Evolutionary conservation across 2,888 invertebrate genomes (phyloP).

Genomic region (Apocheima hispidaria): DNA sequence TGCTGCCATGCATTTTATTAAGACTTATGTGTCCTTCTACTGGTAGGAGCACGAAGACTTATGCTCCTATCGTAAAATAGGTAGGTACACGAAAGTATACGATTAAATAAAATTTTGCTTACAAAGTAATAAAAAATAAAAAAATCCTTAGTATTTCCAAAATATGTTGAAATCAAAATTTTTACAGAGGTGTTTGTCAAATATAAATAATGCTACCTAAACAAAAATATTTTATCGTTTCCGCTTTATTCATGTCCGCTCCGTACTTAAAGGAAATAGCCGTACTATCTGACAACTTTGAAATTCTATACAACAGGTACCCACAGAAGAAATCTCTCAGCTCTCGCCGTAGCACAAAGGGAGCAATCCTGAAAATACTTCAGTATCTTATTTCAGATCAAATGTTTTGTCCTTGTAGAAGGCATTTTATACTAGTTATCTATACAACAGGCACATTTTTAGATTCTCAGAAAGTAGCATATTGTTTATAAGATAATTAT

Average conservation of each 20-base stretch:
- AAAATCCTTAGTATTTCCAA: too few relatives aligned
- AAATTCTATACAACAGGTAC: slow-evolving; percentile 9
- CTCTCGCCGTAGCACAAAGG: slow-evolving; percentile 1
- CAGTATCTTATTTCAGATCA: slow-evolving; percentile 15
- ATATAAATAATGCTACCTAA: too few relatives aligned
- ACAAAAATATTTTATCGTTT: not conserved
- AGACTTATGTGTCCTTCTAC: too few relatives aligned
- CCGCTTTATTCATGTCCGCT: not conserved
- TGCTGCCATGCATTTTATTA: too few relatives aligned
- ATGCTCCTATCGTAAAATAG: too few relatives aligned
- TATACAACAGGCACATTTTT: not conserved
- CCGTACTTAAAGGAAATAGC: not conserved
- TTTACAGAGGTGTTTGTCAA: too few relatives aligned
- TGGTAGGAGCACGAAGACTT: too few relatives aligned
- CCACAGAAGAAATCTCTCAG: slow-evolving; percentile 6
- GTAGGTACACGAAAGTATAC: too few relatives aligned
- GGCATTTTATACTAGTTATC: not conserved
- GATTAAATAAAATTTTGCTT: too few relatives aligned
- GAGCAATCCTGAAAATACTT: not conserved
- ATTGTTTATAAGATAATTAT: too few relatives aligned
- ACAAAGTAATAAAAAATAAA: too few relatives aligned
- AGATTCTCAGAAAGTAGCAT: not conserved
- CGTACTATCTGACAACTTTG: slow-evolving; percentile 5
- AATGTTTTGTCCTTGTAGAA: slow-evolving; percentile 3
- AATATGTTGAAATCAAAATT: too few relatives aligned